A percentile compares a stretch with the other conserved stretches of the same genome.
These are phyloP conservation scores for Rhinichthys osculus DNA, from an alignment of 2,797 vertebrate genomes.

Conservation along the genomic window DNA sequence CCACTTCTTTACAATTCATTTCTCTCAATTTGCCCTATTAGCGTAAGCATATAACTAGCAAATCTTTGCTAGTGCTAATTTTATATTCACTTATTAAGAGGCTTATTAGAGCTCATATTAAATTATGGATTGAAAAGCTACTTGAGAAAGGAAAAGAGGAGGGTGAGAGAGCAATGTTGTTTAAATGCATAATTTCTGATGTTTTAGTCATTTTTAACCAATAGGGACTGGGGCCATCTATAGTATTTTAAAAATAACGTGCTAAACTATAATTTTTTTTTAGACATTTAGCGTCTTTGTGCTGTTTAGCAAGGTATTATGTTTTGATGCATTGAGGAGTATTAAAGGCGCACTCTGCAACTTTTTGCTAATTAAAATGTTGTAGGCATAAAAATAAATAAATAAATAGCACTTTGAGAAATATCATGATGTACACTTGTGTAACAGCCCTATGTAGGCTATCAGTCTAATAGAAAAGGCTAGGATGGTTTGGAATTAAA, in stretches of 20 bases:
- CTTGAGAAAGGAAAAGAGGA: slow-evolving; percentile 59
- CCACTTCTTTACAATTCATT: slow-evolving; percentile 75
- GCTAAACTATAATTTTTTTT: not conserved
- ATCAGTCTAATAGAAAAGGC: not conserved
- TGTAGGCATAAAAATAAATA: not conserved
- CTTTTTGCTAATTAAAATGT: not conserved
- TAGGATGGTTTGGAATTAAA: not conserved
- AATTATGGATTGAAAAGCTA: slow-evolving; percentile 70
- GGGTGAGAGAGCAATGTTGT: slow-evolving; percentile 32
- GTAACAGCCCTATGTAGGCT: not conserved
- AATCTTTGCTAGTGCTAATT: slow-evolving; percentile 78
- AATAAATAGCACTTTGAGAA: not conserved
- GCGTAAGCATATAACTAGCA: slow-evolving; percentile 73
- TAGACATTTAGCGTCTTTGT: not conserved
- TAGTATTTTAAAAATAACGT: not conserved
- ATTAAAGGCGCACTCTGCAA: not conserved
- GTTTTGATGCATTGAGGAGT: not conserved
- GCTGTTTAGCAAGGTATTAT: not conserved
- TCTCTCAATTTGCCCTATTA: slow-evolving; percentile 72
- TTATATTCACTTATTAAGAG: slow-evolving; percentile 72
- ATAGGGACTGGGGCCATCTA: not conserved
- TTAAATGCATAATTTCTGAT: slow-evolving; percentile 45
- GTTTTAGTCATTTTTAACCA: slow-evolving; percentile 13
- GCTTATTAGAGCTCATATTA: slow-evolving; percentile 78
- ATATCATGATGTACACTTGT: not conserved